phyloP scores from a whole-genome alignment of 35 echinoderm and acorn worm genomes.

The Patiria miniata region DNA sequence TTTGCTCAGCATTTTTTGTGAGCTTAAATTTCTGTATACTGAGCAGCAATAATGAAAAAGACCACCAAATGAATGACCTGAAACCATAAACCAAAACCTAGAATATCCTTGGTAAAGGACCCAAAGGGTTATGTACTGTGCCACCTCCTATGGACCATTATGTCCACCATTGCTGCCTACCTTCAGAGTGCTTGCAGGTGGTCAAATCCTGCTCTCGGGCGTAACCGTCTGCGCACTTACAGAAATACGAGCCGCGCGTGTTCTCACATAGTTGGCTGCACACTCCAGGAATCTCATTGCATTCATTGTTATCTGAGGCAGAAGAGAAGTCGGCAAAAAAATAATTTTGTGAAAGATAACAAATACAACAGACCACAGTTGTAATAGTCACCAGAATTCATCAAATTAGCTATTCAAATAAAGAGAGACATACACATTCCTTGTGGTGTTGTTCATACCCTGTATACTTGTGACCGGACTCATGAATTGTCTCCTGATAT shows the following conservation, averaged over 20 bases:
- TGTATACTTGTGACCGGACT: too few relatives aligned
- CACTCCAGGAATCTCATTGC: slow-evolving; percentile 55
- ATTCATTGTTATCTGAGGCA: slow-evolving; percentile 84
- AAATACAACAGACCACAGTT: background rate
- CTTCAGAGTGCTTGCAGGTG: slow-evolving; percentile 68
- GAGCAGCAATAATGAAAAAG: too few relatives aligned
- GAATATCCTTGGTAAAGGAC: too few relatives aligned
- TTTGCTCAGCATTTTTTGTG: too few relatives aligned
- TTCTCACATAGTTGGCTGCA: slow-evolving; percentile 90
- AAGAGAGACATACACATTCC: background rate
- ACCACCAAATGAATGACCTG: too few relatives aligned
- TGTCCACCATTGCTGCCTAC: background rate
- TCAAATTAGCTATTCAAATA: background rate
- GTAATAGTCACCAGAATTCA: background rate
- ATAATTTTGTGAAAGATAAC: background rate
- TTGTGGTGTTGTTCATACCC: background rate
- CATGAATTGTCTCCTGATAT: too few relatives aligned
- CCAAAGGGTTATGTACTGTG: too few relatives aligned
- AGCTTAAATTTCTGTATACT: too few relatives aligned
- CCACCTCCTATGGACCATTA: too few relatives aligned
- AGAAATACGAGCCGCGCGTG: slow-evolving; percentile 53
- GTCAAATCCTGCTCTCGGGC: slow-evolving; percentile 7
- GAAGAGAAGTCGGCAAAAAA: background rate
- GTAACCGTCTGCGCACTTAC: slow-evolving; percentile 80
- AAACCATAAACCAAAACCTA: too few relatives aligned